These are phyloP conservation scores for Ophiodon elongatus DNA, from an alignment of 2,113 vertebrate species.

Conservation along the genomic window DNA sequence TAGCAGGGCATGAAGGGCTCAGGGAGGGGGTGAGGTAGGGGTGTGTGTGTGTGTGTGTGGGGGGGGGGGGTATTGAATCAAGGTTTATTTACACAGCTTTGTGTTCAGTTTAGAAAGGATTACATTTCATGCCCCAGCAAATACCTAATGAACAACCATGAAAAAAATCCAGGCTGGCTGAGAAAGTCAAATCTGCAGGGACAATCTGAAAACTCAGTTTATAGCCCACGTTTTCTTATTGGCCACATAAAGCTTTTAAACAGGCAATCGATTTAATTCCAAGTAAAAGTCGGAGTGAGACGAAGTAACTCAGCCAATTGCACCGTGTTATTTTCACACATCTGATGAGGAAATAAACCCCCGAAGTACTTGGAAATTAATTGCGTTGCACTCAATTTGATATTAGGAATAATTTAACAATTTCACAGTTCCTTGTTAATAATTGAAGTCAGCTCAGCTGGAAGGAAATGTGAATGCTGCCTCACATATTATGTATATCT, in stretches of 20 bases:
- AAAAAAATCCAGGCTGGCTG: conserved; percentile 47
- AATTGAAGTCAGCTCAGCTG: background rate
- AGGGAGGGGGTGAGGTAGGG: too few species aligned
- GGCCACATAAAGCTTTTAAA: background rate
- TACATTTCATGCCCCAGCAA: conserved; percentile 61
- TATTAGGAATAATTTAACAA: background rate
- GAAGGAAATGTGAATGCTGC: too few species aligned
- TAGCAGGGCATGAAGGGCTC: conserved; percentile 9
- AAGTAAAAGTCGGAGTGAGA: background rate
- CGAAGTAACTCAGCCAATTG: background rate
- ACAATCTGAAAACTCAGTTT: conserved; percentile 25
- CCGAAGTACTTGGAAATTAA: background rate
- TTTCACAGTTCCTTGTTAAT: background rate
- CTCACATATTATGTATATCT: too few species aligned
- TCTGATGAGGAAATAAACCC: background rate
- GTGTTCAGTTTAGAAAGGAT: conserved; percentile 67
- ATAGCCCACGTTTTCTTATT: conserved; percentile 29
- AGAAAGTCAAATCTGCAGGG: conserved; percentile 41
- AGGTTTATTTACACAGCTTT: conserved; percentile 78
- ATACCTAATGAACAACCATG: conserved; percentile 62
- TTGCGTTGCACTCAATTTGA: background rate
- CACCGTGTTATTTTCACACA: too few species aligned
- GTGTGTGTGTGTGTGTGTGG: too few species aligned
- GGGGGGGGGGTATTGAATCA: conserved; percentile 35
- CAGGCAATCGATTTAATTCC: conserved; percentile 29